Conservation (phyloP, 1,140 invertebrate species). For the Magallana angulata region DNA sequence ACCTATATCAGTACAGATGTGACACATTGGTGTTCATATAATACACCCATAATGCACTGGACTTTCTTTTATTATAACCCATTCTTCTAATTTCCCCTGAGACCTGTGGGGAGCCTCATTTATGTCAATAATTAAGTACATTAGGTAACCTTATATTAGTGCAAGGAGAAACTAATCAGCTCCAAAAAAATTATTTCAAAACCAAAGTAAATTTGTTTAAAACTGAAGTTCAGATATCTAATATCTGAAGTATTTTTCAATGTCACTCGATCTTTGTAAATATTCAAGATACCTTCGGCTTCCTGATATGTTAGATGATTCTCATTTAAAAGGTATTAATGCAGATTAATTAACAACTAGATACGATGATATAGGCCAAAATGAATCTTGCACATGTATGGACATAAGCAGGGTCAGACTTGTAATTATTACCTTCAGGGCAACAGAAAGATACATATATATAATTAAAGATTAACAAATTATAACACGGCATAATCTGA, state of each 20-base stretch:
- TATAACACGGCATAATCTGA: conserved; percentile 7
- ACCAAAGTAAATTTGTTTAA: not conserved
- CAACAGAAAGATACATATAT: not conserved
- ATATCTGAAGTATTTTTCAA: too few species aligned
- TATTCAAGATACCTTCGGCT: too few species aligned
- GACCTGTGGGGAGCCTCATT: not conserved
- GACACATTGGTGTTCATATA: not conserved
- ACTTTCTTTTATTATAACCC: not conserved
- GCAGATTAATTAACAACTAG: not conserved
- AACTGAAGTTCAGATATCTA: not conserved
- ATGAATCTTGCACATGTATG: not conserved
- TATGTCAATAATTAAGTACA: conserved; percentile 21
- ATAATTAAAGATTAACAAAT: conserved; percentile 17
- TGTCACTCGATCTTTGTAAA: too few species aligned
- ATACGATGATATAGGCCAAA: not conserved
- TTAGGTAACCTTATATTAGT: not conserved
- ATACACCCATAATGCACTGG: not conserved
- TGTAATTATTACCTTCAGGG: not conserved
- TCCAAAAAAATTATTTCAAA: not conserved
- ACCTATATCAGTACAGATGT: not conserved
- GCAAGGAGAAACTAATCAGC: not conserved
- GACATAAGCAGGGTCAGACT: not conserved
- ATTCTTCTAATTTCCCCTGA: conserved; percentile 1
- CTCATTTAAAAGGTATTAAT: too few species aligned
- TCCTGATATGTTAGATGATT: too few species aligned